Evolutionary conservation across 2,888 invertebrate genomes (phyloP).

Genomic region (Synanthedon formicaeformis): DNA sequence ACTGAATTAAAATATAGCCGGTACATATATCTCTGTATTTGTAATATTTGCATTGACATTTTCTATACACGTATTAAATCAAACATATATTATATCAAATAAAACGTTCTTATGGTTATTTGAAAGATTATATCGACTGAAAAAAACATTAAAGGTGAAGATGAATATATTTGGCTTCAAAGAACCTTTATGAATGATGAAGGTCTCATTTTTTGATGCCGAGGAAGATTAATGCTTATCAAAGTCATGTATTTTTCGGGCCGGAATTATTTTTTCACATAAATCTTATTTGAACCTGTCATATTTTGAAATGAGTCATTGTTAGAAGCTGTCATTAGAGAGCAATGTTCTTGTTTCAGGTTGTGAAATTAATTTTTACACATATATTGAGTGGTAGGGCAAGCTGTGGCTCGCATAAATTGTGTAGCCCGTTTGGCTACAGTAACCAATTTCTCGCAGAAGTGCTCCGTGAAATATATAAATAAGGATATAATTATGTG

Average conservation of each 20-base stretch:
- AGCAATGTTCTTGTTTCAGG: background rate
- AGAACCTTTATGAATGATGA: background rate
- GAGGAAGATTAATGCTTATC: background rate
- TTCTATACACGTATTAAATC: too few species aligned
- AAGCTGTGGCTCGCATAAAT: too few species aligned
- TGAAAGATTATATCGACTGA: conserved; percentile 1
- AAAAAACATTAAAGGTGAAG: conserved; percentile 3
- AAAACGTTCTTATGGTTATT: background rate
- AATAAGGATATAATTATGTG: too few species aligned
- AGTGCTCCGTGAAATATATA: too few species aligned
- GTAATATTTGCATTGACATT: too few species aligned
- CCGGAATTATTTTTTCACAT: background rate
- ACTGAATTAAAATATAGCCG: too few species aligned
- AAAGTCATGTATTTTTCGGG: background rate
- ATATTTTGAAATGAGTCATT: background rate
- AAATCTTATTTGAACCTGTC: background rate
- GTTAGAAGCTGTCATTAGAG: background rate
- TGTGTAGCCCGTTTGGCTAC: too few species aligned
- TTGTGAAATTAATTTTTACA: too few species aligned
- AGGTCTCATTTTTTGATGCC: background rate
- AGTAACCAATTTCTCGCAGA: too few species aligned
- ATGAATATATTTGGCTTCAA: conserved; percentile 5
- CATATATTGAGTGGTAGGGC: too few species aligned
- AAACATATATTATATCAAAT: too few species aligned
- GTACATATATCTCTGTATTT: too few species aligned